Evolutionary conservation across 1,140 invertebrate species (phyloP).

Genomic region (Caenorhabditis brenneri): DNA sequence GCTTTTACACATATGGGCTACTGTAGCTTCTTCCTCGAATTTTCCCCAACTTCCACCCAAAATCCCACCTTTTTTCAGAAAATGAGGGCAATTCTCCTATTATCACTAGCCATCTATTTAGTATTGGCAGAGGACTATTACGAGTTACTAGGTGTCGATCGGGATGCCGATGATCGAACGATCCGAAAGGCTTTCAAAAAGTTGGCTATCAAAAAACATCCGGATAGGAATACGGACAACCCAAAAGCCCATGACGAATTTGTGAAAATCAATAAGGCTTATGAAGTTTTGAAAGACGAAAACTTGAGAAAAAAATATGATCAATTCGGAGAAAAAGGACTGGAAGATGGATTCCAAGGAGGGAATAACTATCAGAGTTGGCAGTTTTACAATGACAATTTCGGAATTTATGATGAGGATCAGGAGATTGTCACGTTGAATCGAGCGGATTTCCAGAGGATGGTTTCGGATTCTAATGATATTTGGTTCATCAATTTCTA

Average conservation of each 20-base stretch:
- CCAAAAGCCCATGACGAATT: slow-evolving; percentile 80
- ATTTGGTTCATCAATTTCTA: slow-evolving; percentile 86
- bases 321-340: slow-evolving; percentile 79
- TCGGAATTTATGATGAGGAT: slow-evolving; percentile 87
- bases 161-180: slow-evolving; percentile 79
- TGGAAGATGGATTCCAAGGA: slow-evolving; percentile 74
- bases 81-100: background rate
- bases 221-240: slow-evolving; percentile 84
- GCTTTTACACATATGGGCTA: no score
- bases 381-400: slow-evolving; percentile 83
- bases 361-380: slow-evolving; percentile 79
- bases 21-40: background rate
- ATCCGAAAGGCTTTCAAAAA: slow-evolving; percentile 84
- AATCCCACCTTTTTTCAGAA: background rate
- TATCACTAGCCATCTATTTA: background rate
- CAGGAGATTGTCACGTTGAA: slow-evolving; percentile 81
- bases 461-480: slow-evolving; percentile 77
- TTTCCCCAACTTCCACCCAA: background rate
- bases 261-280: slow-evolving; percentile 80
- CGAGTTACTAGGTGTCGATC: slow-evolving; percentile 78
- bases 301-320: slow-evolving; percentile 82
- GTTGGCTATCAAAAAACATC: slow-evolving; percentile 81
- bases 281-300: slow-evolving; percentile 84
- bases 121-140: slow-evolving; percentile 74
- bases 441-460: slow-evolving; percentile 77